These are phyloP conservation scores for Heliothis subflexa DNA, from an alignment of 1,140 invertebrate genomes.

Conservation along the genomic window DNA sequence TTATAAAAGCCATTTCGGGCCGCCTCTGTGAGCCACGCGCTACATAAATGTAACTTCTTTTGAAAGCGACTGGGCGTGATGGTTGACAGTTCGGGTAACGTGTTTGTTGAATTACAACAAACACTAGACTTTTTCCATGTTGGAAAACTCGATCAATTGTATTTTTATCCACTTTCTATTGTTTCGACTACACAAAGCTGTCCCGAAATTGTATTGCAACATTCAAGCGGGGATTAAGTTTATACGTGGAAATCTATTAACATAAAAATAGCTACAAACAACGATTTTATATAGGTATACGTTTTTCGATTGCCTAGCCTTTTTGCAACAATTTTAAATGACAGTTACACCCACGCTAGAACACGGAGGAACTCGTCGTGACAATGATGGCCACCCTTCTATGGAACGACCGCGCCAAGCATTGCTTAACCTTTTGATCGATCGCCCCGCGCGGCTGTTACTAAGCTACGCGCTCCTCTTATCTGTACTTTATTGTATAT, in stretches of 20 bases:
- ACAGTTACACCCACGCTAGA: too few relatives aligned
- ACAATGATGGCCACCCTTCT: too few relatives aligned
- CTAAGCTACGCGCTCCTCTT: too few relatives aligned
- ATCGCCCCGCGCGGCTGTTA: too few relatives aligned
- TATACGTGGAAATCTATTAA: neutral
- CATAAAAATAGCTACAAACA: constrained; percentile 1
- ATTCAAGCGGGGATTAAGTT: neutral
- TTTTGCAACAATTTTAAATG: too few relatives aligned
- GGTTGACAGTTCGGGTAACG: neutral
- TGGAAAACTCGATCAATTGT: constrained; percentile 11
- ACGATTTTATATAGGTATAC: neutral
- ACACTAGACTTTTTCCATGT: neutral
- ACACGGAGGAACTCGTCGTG: too few relatives aligned
- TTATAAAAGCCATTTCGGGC: constrained; percentile 18
- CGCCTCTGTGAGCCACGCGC: neutral
- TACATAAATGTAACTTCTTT: constrained; percentile 13
- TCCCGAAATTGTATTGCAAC: constrained; percentile 12
- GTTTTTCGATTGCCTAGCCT: too few relatives aligned
- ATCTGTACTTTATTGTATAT: too few relatives aligned
- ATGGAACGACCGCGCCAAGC: too few relatives aligned
- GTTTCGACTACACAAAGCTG: neutral
- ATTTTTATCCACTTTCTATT: constrained; percentile 10
- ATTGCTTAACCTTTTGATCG: too few relatives aligned
- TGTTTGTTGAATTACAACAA: constrained; percentile 5
- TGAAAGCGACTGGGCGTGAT: neutral